Conservation (phyloP, 2,113 vertebrate species). For the Excalfactoria chinensis region DNA sequence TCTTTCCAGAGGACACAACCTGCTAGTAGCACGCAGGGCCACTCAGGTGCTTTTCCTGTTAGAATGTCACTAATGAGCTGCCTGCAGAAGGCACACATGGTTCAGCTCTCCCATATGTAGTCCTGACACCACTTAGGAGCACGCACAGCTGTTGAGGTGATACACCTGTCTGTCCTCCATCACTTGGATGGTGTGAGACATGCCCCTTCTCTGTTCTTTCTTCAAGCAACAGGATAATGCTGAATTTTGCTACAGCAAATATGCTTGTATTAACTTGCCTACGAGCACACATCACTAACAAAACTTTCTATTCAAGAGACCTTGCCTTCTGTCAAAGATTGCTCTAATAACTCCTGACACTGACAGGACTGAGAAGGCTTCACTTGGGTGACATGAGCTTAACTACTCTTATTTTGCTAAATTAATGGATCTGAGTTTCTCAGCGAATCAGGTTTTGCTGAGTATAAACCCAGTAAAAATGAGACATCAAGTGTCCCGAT, state of each 20-base stretch:
- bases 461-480: not conserved
- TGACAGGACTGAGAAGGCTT: not conserved
- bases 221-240: not conserved
- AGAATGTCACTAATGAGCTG: not conserved
- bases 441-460: not conserved
- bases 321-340: not conserved
- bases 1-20: not conserved
- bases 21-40: not conserved
- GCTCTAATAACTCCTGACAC: not conserved
- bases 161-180: no score
- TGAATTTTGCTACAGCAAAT: not conserved
- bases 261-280: not conserved
- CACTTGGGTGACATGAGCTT: not conserved
- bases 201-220: not conserved
- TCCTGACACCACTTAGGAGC: not conserved
- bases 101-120: not conserved
- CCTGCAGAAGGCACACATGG: accelerated
- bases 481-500: not conserved
- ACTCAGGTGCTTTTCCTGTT: not conserved
- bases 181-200: accelerated
- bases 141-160: not conserved
- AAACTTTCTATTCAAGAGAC: not conserved
- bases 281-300: not conserved
- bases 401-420: not conserved
- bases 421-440: not conserved